phyloP scores from a whole-genome alignment of 2,888 invertebrate species.

The Creontiades dilutus region DNA sequence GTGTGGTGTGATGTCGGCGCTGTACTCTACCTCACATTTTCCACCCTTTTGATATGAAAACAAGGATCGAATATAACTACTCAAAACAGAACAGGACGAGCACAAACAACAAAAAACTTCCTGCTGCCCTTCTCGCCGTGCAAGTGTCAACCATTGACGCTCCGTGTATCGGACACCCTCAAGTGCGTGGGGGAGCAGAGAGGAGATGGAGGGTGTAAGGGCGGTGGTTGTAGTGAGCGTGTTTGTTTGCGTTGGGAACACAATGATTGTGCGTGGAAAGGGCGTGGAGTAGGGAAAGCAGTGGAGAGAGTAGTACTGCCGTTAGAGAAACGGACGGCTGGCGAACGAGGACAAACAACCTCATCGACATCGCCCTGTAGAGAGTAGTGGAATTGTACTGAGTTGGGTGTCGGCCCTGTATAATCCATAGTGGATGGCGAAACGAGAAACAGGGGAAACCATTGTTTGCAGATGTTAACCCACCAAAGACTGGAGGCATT shows the following conservation, averaged over 20 bases:
- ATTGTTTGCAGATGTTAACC: conserved; percentile 24
- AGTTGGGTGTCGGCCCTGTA: conserved; percentile 21
- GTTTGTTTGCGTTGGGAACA: background rate
- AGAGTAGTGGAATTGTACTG: conserved; percentile 13
- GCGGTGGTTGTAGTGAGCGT: background rate
- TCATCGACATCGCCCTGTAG: conserved; percentile 5
- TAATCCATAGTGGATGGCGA: background rate
- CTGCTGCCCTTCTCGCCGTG: background rate
- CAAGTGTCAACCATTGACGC: background rate
- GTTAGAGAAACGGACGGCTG: background rate
- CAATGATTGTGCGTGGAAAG: background rate
- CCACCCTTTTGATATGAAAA: too few relatives aligned
- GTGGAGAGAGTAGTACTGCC: too few relatives aligned
- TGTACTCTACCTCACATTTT: too few relatives aligned
- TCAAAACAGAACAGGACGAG: too few relatives aligned
- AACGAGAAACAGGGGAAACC: background rate
- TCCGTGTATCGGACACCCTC: conserved; percentile 14
- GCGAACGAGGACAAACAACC: conserved; percentile 14
- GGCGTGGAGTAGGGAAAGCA: background rate
- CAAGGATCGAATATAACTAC: too few relatives aligned
- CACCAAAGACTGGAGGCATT: background rate
- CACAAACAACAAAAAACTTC: background rate
- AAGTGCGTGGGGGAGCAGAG: background rate
- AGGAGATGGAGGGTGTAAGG: background rate
- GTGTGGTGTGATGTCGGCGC: too few relatives aligned